phyloP scores from a whole-genome alignment of 2,113 vertebrate species.

The Lasiurus borealis region DNA sequence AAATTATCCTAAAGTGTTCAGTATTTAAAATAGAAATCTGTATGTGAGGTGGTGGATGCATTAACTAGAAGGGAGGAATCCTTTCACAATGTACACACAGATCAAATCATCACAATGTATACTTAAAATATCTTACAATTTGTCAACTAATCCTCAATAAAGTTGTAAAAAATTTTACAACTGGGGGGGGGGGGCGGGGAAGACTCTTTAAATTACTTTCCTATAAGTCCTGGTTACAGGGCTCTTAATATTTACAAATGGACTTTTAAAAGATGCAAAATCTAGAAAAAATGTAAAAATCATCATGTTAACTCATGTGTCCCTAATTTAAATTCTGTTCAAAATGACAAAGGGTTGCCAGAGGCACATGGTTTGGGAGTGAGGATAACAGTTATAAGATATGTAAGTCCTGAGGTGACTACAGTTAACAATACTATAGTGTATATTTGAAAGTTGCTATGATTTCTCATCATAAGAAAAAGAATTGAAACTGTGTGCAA shows the following conservation, averaged over 20 bases:
- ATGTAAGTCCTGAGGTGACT: background rate
- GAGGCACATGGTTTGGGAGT: background rate
- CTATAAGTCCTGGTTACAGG: background rate
- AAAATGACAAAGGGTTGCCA: background rate
- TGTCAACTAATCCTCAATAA: constrained; percentile 20
- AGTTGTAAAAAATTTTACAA: background rate
- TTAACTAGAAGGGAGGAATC: background rate
- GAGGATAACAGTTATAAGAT: background rate
- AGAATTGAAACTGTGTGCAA: background rate
- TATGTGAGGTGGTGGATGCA: background rate
- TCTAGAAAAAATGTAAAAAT: constrained; percentile 12
- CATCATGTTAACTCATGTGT: background rate
- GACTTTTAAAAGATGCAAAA: constrained; percentile 29
- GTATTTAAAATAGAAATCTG: constrained; percentile 21
- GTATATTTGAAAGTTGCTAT: background rate
- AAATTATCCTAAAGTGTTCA: constrained; percentile 17
- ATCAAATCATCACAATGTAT: background rate
- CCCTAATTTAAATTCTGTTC: background rate
- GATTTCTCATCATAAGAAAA: constrained; percentile 24
- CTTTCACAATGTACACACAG: background rate
- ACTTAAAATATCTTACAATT: background rate
- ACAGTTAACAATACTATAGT: background rate
- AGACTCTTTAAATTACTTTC: background rate
- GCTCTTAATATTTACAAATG: constrained; percentile 14
- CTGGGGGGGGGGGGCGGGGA: too few relatives aligned